Percentiles rank a stretch among this genome's conserved stretches.
Evolutionary conservation across 2,888 invertebrate genomes (phyloP).

Genomic region (Amphipoea oculea): DNA sequence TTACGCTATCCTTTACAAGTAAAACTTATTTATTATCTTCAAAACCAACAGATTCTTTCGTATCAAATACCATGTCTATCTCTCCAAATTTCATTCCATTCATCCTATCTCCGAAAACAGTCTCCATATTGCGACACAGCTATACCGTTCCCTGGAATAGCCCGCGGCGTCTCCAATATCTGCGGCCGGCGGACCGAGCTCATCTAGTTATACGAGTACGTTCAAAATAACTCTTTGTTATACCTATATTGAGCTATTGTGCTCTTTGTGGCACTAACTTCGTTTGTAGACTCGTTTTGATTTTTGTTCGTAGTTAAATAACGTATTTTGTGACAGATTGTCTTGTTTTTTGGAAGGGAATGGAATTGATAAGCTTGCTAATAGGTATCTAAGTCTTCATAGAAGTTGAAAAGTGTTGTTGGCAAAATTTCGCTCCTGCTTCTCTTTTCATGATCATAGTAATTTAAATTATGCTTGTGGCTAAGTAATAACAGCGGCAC

Average conservation of each 20-base stretch:
- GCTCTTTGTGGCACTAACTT: conserved; percentile 51
- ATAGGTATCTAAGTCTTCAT: not conserved
- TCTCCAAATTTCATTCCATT: conserved; percentile 13
- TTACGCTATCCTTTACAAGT: not conserved
- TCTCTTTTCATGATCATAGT: not conserved
- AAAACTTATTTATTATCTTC: not conserved
- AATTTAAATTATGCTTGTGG: not conserved
- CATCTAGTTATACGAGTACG: conserved; percentile 69
- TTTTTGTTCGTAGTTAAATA: conserved; percentile 9
- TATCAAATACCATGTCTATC: not conserved
- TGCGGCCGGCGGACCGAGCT: conserved; percentile 69
- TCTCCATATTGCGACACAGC: conserved; percentile 24
- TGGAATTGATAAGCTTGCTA: not conserved
- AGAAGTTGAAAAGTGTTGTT: not conserved
- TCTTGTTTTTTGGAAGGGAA: not conserved
- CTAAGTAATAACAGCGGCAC: no score
- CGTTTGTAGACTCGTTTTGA: conserved; percentile 43
- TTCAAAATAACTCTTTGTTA: conserved; percentile 53
- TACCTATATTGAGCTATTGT: conserved; percentile 41
- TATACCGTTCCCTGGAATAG: conserved; percentile 16
- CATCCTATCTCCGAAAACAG: conserved; percentile 9
- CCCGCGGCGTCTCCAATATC: conserved; percentile 73
- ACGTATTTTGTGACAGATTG: not conserved
- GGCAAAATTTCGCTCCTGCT: not conserved
- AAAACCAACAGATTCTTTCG: not conserved